Conservation (phyloP, 2,113 vertebrate species). For the Natator depressus region DNA sequence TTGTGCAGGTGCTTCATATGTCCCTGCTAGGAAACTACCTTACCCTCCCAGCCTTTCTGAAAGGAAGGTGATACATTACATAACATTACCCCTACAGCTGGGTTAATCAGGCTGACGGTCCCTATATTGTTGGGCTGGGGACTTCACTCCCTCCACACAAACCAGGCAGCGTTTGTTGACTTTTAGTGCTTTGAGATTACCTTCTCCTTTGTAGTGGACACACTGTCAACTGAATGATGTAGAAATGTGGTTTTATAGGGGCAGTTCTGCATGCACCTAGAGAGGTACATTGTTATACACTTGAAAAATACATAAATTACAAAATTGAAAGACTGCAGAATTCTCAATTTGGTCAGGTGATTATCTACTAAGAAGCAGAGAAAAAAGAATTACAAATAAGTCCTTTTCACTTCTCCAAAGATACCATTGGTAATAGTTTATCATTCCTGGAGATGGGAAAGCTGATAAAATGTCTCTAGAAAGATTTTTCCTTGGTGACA, state of each 20-base stretch:
- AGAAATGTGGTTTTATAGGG: not conserved
- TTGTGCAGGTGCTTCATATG: not conserved
- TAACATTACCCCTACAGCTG: not conserved
- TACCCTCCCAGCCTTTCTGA: not conserved
- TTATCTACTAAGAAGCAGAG: not conserved
- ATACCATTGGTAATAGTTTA: not conserved
- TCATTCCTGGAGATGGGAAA: not conserved
- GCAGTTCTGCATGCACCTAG: not conserved
- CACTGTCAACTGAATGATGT: not conserved
- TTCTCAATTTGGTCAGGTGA: not conserved
- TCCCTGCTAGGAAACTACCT: not conserved
- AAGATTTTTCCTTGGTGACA: not conserved
- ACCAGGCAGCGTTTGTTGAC: not conserved
- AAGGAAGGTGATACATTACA: not conserved
- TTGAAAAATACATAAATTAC: not conserved
- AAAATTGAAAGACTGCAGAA: not conserved
- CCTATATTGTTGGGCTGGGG: not conserved
- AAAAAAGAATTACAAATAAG: not conserved
- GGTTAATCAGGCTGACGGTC: not conserved
- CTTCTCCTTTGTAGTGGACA: not conserved
- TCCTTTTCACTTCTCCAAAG: not conserved
- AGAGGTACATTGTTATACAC: not conserved
- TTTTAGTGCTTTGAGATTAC: not conserved
- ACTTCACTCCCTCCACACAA: not conserved
- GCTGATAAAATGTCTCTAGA: not conserved